A percentile compares a stretch with the other conserved stretches of the same genome.
Conservation (phyloP, 1,140 invertebrate genomes). For the Drosophila saltans region DNA sequence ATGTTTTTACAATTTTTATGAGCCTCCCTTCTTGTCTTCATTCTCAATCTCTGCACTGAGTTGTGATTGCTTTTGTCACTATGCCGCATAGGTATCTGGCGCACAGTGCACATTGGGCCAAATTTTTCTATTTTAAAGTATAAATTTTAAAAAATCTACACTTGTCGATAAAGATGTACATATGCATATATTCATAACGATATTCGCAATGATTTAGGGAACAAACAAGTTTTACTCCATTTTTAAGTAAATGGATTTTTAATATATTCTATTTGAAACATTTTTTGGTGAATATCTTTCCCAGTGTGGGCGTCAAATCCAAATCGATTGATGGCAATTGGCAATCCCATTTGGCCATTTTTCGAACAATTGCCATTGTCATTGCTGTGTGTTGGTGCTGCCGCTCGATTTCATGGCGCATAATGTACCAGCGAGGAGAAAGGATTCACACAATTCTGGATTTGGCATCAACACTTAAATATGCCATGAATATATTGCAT, state of each 20-base stretch:
- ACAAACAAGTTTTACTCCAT: no score
- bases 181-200: no score
- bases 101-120: slow-evolving; percentile 12
- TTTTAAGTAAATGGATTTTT: no score
- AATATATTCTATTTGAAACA: no score
- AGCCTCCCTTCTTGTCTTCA: slow-evolving; percentile 24
- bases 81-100: slow-evolving; percentile 9
- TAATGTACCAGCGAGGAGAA: slow-evolving; percentile 37
- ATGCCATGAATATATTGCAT: slow-evolving; percentile 32
- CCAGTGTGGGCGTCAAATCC: slow-evolving; percentile 11
- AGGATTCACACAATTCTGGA: slow-evolving; percentile 37
- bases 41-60: slow-evolving; percentile 39
- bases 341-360: slow-evolving; percentile 37
- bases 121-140: neutral
- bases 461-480: slow-evolving; percentile 46
- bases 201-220: no score
- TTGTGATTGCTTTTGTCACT: slow-evolving; percentile 65
- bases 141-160: neutral
- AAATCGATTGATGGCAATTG: slow-evolving; percentile 77
- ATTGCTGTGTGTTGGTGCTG: neutral
- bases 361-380: slow-evolving; percentile 61
- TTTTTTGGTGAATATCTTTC: no score
- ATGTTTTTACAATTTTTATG: slow-evolving; percentile 70
- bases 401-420: slow-evolving; percentile 11
- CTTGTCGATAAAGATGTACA: no score